Conservation (phyloP, 2,797 vertebrate genomes). For the Gallinago nigripennis region DNA sequence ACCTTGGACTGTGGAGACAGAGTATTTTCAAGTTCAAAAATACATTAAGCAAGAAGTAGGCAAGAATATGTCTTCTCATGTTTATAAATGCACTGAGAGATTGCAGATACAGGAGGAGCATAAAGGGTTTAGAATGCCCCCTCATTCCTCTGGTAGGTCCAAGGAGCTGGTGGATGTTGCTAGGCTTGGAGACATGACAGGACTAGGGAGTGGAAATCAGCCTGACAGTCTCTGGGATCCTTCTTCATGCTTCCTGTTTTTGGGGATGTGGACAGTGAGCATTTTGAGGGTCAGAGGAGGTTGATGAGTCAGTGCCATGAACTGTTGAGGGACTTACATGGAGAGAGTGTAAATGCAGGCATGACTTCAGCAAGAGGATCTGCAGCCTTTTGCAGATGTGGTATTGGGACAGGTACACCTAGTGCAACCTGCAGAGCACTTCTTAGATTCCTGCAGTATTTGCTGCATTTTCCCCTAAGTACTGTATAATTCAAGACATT, state of each 20-base stretch:
- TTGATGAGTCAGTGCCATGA: neutral
- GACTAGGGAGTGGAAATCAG: neutral
- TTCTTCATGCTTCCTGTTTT: neutral
- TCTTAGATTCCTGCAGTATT: neutral
- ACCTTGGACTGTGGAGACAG: neutral
- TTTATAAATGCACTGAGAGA: neutral
- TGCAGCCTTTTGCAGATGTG: neutral
- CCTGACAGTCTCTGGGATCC: neutral
- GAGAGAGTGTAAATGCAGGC: neutral
- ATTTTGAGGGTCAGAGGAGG: neutral
- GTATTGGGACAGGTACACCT: neutral
- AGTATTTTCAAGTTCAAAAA: neutral
- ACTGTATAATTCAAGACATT: neutral
- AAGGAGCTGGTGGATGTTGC: neutral
- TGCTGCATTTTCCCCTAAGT: neutral
- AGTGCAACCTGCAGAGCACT: neutral
- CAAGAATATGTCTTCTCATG: neutral
- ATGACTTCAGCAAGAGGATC: neutral
- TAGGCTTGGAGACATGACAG: neutral
- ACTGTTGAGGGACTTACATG: fast-evolving
- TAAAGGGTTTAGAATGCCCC: neutral
- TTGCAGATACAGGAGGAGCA: neutral
- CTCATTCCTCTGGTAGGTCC: fast-evolving
- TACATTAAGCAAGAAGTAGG: neutral
- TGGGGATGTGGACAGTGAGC: neutral